A percentile compares a stretch with the other conserved stretches of the same genome.
These are phyloP conservation scores for Polyodon spathula DNA, from an alignment of 2,113 vertebrate species.

Conservation along the genomic window DNA sequence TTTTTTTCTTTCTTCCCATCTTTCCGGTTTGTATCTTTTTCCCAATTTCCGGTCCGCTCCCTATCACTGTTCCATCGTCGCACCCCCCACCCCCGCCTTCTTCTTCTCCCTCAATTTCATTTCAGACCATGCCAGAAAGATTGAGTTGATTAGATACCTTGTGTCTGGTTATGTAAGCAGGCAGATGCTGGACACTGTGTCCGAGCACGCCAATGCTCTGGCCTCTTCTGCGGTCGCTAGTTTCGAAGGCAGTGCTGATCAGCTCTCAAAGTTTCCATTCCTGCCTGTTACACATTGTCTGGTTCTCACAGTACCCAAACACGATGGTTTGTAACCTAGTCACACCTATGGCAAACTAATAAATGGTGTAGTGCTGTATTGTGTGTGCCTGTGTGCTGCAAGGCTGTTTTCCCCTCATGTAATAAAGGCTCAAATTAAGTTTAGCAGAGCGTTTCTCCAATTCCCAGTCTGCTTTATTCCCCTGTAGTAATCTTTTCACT, in stretches of 20 bases:
- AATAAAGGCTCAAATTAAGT: background rate
- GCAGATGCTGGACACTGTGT: constrained; percentile 74
- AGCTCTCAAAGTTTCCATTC: constrained; percentile 75
- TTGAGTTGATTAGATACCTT: constrained; percentile 79
- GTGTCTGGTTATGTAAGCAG: constrained; percentile 79
- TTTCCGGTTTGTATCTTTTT: too few relatives aligned
- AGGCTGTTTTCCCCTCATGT: background rate
- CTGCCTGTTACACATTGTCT: constrained; percentile 67
- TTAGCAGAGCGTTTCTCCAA: too few relatives aligned
- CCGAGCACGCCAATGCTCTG: constrained; percentile 77
- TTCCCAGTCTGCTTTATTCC: too few relatives aligned
- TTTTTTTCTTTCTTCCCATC: constrained; percentile 16
- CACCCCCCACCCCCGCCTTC: constrained; percentile 8
- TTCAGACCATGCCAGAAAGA: constrained; percentile 84
- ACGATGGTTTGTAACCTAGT: constrained; percentile 76
- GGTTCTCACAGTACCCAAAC: constrained; percentile 66
- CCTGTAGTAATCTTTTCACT: too few relatives aligned
- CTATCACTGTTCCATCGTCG: constrained; percentile 9
- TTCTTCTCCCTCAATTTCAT: constrained; percentile 1
- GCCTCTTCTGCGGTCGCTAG: constrained; percentile 75
- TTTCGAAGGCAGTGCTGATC: constrained; percentile 75
- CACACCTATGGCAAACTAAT: constrained; percentile 4
- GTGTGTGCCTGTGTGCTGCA: background rate
- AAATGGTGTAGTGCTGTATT: background rate
- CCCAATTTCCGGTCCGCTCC: constrained; percentile 1